These are phyloP conservation scores for Heliconius eleuchia DNA, from an alignment of 1,140 invertebrate genomes.

Conservation along the genomic window DNA sequence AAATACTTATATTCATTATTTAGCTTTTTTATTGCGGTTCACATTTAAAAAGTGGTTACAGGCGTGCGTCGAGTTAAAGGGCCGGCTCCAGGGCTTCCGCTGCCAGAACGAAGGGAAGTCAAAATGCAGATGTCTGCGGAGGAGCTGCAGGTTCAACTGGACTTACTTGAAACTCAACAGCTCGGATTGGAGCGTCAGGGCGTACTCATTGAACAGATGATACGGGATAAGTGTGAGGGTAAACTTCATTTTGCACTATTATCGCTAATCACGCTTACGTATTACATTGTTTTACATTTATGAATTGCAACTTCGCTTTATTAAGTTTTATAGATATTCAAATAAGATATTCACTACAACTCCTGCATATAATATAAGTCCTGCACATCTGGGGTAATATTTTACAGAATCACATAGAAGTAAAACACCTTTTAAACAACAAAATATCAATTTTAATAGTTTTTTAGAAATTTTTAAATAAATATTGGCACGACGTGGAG, in stretches of 20 bases:
- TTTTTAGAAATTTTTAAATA: too few species aligned
- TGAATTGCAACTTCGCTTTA: not conserved
- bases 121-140: constrained; percentile 74
- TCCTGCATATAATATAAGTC: too few species aligned
- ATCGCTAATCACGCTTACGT: not conserved
- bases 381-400: too few species aligned
- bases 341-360: too few species aligned
- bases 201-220: constrained; percentile 92
- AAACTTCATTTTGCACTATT: constrained; percentile 47
- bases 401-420: too few species aligned
- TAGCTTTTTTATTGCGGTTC: not conserved
- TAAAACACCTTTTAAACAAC: too few species aligned
- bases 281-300: not conserved
- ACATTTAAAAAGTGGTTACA: not conserved
- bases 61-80: constrained; percentile 87
- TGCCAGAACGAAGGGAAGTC: constrained; percentile 85
- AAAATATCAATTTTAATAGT: too few species aligned
- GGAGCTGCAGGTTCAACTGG: constrained; percentile 82
- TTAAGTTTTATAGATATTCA: not conserved
- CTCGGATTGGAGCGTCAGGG: constrained; percentile 94
- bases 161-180: constrained; percentile 92
- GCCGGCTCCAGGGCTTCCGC: constrained; percentile 89
- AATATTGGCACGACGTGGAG: too few species aligned
- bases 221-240: constrained; percentile 89
- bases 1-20: not conserved